Conservation (phyloP, 2,888 invertebrate genomes). For the Malachius bipustulatus region DNA sequence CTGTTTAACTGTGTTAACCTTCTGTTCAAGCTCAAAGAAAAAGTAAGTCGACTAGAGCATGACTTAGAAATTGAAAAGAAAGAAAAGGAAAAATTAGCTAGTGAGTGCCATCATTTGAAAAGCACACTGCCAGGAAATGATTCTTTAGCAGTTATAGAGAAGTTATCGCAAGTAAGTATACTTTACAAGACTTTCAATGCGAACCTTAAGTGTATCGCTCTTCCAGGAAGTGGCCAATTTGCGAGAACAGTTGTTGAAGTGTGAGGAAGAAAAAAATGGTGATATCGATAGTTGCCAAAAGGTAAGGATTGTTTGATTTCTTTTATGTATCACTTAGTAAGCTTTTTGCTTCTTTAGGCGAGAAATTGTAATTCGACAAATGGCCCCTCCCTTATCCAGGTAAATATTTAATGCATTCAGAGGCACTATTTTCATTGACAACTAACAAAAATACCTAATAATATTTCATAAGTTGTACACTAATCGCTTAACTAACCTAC, state of each 20-base stretch:
- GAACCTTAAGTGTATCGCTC: slow-evolving; percentile 10
- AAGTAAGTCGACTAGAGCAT: slow-evolving; percentile 24
- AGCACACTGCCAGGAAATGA: slow-evolving; percentile 12
- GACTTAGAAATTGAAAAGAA: slow-evolving; percentile 24
- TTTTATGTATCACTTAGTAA: slow-evolving; percentile 7
- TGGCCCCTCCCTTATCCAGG: slow-evolving; percentile 24
- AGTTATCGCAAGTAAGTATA: slow-evolving; percentile 22
- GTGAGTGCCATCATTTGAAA: slow-evolving; percentile 14
- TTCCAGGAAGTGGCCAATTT: slow-evolving; percentile 25
- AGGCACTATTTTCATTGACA: slow-evolving; percentile 5
- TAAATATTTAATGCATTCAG: too few relatives aligned
- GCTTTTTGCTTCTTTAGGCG: slow-evolving; percentile 19
- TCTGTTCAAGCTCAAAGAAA: slow-evolving; percentile 22
- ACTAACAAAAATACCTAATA: too few relatives aligned
- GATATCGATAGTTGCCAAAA: slow-evolving; percentile 20
- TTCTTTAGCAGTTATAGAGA: slow-evolving; percentile 19
- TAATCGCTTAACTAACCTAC: too few relatives aligned
- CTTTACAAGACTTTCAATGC: slow-evolving; percentile 5
- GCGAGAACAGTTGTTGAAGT: slow-evolving; percentile 23
- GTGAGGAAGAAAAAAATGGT: slow-evolving; percentile 24
- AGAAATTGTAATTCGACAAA: slow-evolving; percentile 25
- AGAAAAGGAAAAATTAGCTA: slow-evolving; percentile 22
- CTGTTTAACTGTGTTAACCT: too few relatives aligned
- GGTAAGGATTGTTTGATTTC: slow-evolving; percentile 18
- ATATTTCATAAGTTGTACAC: too few relatives aligned